These are phyloP conservation scores for Hirtodrosophila trivittata DNA, from an alignment of 2,888 invertebrate genomes.

Conservation along the genomic window DNA sequence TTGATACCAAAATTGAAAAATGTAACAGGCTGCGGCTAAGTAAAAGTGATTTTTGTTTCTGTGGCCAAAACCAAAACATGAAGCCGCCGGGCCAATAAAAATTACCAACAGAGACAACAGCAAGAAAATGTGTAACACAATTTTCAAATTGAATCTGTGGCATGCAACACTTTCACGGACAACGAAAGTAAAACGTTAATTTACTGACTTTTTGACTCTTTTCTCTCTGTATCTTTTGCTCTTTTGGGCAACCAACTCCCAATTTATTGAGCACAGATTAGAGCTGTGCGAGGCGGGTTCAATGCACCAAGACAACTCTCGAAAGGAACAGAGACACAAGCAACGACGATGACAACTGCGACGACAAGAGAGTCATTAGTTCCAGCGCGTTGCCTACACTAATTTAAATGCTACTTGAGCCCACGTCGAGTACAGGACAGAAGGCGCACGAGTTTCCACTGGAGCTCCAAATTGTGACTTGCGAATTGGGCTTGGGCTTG, in stretches of 20 bases:
- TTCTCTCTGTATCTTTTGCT: no score
- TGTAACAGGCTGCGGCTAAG: conserved; percentile 37
- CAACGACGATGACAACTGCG: conserved; percentile 46
- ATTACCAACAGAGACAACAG: conserved; percentile 42
- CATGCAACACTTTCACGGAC: conserved; percentile 72
- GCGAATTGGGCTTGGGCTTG: conserved; percentile 8
- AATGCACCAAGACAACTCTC: conserved; percentile 55
- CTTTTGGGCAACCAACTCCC: conserved; percentile 44
- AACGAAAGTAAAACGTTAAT: conserved; percentile 70
- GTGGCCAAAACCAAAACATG: conserved; percentile 27
- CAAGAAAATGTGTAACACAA: conserved; percentile 55
- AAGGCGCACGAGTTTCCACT: conserved; percentile 26
- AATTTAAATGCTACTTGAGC: conserved; percentile 68
- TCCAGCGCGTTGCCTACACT: conserved; percentile 73
- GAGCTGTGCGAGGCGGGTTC: conserved; percentile 56
- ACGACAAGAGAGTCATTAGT: conserved; percentile 69
- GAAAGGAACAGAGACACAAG: conserved; percentile 13
- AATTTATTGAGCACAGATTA: not conserved
- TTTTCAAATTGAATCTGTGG: conserved; percentile 65
- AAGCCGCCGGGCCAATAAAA: conserved; percentile 45
- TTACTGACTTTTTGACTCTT: conserved; percentile 22
- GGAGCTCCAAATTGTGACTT: not conserved
- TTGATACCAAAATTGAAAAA: conserved; percentile 57
- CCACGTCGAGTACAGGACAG: conserved; percentile 46
- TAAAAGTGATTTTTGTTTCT: conserved; percentile 55